Conservation (phyloP, 2,113 vertebrate genomes). For the Motacilla tschutschensis region DNA sequence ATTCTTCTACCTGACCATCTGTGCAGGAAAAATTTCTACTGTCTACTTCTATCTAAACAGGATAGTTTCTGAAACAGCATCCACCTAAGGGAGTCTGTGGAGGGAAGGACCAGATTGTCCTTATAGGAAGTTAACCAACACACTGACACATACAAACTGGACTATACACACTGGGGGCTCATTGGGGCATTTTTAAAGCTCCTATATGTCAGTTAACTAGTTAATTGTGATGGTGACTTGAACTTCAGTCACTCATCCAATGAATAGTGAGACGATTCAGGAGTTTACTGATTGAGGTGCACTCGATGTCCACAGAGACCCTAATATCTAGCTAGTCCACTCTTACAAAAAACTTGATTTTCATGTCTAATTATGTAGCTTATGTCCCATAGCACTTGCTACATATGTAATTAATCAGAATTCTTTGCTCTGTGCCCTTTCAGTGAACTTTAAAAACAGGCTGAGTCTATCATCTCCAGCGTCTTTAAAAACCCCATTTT, state of each 20-base stretch:
- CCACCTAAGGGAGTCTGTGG: not conserved
- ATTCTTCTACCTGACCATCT: not conserved
- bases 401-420: not conserved
- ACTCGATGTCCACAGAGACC: not conserved
- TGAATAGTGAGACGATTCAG: not conserved
- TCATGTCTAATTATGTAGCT: not conserved
- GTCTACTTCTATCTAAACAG: not conserved
- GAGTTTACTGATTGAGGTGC: not conserved
- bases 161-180: not conserved
- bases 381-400: not conserved
- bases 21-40: not conserved
- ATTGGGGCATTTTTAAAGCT: not conserved
- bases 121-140: not conserved
- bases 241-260: not conserved
- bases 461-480: not conserved
- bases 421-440: not conserved
- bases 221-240: not conserved
- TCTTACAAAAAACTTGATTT: not conserved
- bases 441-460: not conserved
- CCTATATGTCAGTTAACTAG: not conserved
- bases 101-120: not conserved
- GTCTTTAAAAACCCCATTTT: not conserved
- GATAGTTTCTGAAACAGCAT: not conserved
- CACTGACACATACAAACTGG: not conserved
- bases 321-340: not conserved